phyloP scores from a whole-genome alignment of 53 echinoderm and acorn worm genomes.

The Glandiceps talaboti region DNA sequence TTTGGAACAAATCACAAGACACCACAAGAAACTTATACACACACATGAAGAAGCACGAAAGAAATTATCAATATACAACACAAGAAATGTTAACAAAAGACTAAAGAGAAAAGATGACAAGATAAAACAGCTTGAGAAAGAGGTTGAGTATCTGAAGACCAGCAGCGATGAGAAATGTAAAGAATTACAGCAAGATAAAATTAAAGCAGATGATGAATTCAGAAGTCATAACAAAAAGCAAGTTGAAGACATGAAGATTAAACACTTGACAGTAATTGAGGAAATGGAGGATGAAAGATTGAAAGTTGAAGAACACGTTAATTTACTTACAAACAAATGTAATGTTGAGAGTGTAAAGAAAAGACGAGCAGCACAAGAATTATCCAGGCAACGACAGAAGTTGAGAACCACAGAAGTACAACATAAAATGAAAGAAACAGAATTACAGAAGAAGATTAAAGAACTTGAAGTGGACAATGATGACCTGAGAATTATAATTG shows the following conservation, averaged over 20 bases:
- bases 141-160: not conserved
- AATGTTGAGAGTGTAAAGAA: not conserved
- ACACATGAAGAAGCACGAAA: not conserved
- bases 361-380: not conserved
- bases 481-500: not conserved
- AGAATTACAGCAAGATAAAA: not conserved
- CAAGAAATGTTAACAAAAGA: not conserved
- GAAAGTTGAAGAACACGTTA: not conserved
- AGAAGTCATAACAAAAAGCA: too few species aligned
- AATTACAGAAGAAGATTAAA: too few species aligned
- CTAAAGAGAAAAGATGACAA: not conserved
- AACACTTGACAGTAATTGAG: too few species aligned
- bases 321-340: not conserved
- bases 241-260: too few species aligned
- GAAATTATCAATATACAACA: not conserved
- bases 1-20: not conserved
- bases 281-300: not conserved
- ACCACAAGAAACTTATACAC: not conserved
- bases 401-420: not conserved
- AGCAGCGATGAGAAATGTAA: not conserved
- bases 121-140: not conserved
- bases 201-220: too few species aligned
- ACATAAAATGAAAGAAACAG: too few species aligned
- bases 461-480: not conserved
- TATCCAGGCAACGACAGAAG: not conserved